These are phyloP conservation scores for Drosophila borealis DNA, from an alignment of 2,888 invertebrate genomes.

Conservation along the genomic window DNA sequence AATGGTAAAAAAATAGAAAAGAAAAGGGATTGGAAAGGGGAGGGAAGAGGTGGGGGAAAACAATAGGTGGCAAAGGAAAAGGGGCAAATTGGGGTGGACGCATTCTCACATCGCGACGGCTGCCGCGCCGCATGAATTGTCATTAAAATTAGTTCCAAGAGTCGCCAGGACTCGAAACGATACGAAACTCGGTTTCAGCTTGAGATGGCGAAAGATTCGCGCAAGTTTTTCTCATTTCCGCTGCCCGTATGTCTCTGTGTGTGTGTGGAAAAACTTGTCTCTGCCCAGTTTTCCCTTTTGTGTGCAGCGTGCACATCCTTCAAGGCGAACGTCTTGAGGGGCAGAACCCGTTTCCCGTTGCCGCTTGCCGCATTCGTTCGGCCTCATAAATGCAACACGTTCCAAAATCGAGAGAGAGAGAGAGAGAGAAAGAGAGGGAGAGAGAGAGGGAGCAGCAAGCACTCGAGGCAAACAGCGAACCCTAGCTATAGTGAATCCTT, in stretches of 20 bases:
- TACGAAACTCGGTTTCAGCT: conserved; percentile 28
- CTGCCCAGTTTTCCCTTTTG: conserved; percentile 61
- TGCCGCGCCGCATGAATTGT: conserved; percentile 73
- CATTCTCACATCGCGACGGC: conserved; percentile 49
- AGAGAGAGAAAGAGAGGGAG: neutral
- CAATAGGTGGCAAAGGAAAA: conserved; percentile 11
- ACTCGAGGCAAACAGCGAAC: conserved; percentile 11
- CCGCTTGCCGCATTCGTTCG: conserved; percentile 28
- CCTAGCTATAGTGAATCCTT: neutral
- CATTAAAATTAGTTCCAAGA: conserved; percentile 79
- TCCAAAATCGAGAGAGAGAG: conserved; percentile 35
- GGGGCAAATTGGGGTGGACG: conserved; percentile 40
- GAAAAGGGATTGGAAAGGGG: too few species aligned
- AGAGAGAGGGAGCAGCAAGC: conserved; percentile 7
- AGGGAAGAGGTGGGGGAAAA: conserved; percentile 10
- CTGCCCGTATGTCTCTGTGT: conserved; percentile 7
- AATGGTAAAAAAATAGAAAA: conserved; percentile 18
- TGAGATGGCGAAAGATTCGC: conserved; percentile 42
- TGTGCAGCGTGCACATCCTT: conserved; percentile 26
- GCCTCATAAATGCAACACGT: conserved; percentile 72
- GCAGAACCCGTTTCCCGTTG: conserved; percentile 58
- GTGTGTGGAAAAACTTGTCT: conserved; percentile 60
- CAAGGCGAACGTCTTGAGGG: conserved; percentile 24
- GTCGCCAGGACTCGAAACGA: conserved; percentile 28
- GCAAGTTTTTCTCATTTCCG: conserved; percentile 78